phyloP scores from a whole-genome alignment of 2,113 vertebrate species.

The Ceratotherium simum region DNA sequence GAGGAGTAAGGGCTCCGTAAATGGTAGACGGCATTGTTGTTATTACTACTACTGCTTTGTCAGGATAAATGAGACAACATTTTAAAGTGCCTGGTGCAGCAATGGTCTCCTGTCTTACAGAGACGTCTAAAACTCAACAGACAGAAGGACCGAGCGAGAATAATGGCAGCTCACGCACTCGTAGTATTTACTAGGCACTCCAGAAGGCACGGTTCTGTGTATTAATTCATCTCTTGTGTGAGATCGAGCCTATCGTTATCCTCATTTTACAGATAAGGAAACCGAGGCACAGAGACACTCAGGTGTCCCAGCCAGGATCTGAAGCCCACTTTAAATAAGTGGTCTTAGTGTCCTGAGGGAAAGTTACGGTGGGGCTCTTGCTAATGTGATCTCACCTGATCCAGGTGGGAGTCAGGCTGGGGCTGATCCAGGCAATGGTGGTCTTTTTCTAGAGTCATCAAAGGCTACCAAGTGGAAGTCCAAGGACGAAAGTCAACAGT shows the following conservation, averaged over 20 bases:
- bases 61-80: neutral
- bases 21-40: neutral
- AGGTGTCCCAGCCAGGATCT: neutral
- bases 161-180: neutral
- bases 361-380: neutral
- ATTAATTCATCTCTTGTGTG: neutral
- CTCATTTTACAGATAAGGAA: neutral
- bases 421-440: neutral
- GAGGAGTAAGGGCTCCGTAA: neutral
- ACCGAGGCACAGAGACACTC: neutral
- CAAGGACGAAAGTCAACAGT: neutral
- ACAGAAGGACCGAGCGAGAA: neutral
- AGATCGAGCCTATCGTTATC: neutral
- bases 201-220: neutral
- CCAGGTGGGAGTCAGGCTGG: neutral
- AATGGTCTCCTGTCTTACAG: neutral
- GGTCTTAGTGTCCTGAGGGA: neutral
- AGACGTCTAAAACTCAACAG: neutral
- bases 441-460: neutral
- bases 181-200: neutral
- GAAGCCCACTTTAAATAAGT: neutral
- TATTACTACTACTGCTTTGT: neutral
- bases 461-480: neutral
- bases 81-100: neutral
- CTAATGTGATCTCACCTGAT: neutral